Evolutionary conservation across 2,797 vertebrate genomes (phyloP), one percentile per base, ranked within the genome.

Genomic region (Setipinna tenuifilis): DNA sequence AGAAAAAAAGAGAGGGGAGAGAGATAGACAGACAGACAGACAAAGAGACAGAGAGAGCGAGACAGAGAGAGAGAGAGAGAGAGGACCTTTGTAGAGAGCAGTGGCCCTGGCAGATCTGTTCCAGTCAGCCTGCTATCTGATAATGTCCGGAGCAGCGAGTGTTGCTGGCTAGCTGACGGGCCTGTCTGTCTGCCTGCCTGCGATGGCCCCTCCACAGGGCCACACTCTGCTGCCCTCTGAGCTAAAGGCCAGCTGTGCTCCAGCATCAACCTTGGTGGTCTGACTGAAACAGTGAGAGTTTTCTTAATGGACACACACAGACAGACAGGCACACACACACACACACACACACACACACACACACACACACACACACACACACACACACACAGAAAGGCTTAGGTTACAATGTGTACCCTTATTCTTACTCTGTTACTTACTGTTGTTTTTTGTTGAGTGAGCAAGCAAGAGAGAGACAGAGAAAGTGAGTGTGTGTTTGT

Each of bases 211-310:
- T 44, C 7, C 35, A 41, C 50, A 61, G 58, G 17, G 0, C 31
- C 71, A 78, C 71, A 78, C 31, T 78, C 35, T 6, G 19, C 6
- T 78, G 71, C 31, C 71, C 35, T 41, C 4, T 78, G 31, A 21
- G 35, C 71, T 44, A 78, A 78, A 78, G 71, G 71, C 16, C 71
- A 78, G 35, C 71, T 44, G 14, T 9, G 41, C 71, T 21, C 71
- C 19, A 25, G 6, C 17, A 78, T 78, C 71, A 44, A 41, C 71
- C 71, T 78, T 78, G 71, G 71, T 78, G 71, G 71, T 78, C 71
- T 78, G 35, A 78, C 71, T 78, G 31, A 78, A 78, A 41, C 31
- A 9, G 31, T 44, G 17, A 78, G 35, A 78, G 71, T 78, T 78
- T 44, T 9, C 71, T 44, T 17, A 41, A 75, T 75, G 17, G 31